Percentiles rank a stretch among this genome's conserved stretches.
Evolutionary conservation across 2,888 invertebrate species (phyloP).

Genomic region (Tipula vernalis): DNA sequence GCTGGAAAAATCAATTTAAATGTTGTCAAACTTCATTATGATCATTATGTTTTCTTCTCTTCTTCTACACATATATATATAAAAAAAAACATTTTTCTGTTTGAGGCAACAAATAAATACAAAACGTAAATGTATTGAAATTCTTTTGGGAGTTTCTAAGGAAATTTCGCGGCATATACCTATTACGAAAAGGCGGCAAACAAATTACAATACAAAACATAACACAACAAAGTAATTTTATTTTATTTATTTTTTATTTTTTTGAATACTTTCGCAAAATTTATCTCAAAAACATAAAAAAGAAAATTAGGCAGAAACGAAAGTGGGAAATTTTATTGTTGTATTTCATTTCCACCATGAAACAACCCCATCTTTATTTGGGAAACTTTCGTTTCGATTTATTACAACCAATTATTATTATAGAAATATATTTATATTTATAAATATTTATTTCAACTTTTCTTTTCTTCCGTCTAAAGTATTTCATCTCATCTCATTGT

Average conservation of each 20-base stretch:
- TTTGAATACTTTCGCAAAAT: background rate
- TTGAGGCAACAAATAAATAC: background rate
- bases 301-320: background rate
- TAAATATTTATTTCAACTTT: background rate
- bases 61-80: background rate
- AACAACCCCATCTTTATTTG: background rate
- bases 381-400: background rate
- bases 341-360: background rate
- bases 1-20: background rate
- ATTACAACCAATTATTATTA: background rate
- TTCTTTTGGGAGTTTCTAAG: background rate
- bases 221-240: background rate
- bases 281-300: background rate
- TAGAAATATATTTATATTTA: background rate
- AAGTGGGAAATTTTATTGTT: background rate
- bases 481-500: background rate
- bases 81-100: background rate
- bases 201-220: background rate
- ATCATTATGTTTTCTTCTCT: background rate
- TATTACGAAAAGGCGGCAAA: background rate
- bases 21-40: background rate
- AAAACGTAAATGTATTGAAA: background rate
- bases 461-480: background rate
- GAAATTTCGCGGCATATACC: background rate
- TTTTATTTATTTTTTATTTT: background rate